Evolutionary conservation across 2,888 invertebrate genomes (phyloP), one percentile per base, ranked within the genome.

Genomic region (Liopterus haemorrhoidalis): DNA sequence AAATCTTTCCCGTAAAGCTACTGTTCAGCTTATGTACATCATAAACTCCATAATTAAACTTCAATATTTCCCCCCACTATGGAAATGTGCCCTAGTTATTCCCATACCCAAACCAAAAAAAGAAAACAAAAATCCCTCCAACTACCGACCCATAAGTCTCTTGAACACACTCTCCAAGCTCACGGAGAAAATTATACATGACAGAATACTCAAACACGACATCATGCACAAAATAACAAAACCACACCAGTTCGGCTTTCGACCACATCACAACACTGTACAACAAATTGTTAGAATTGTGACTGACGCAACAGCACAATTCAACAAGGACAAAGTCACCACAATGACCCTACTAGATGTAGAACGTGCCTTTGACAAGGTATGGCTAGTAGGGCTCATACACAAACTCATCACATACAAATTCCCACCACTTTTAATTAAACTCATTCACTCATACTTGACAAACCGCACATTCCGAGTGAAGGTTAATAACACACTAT

Each of bases 351-450:
- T 61, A 9, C 35, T 61, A 14, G 57, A 60, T 19, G 54, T 60
- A 11, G 54, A 56, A 28, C 58, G 59, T 41, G 59, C 60, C 0
- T 63, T 63, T 25, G 57, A 61, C 33, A 51, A n/a, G n/a, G n/a
- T n/a, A n/a, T n/a, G n/a, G n/a, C n/a, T n/a, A n/a, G n/a, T n/a
- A n/a, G n/a, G n/a, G n/a, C n/a, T n/a, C n/a, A n/a, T n/a, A n/a
- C n/a, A n/a, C n/a, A n/a, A n/a, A n/a, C n/a, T n/a, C n/a, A n/a
- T n/a, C n/a, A n/a, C n/a, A n/a, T n/a, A n/a, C n/a, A n/a, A n/a
- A n/a, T n/a, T n/a, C n/a, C n/a, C 24, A 24, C 6, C n/a, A 6
- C 8, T n/a, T 24, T 8, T 24, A 24, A 24, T 24, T 24, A 24
- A 24, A 24, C 24, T 24, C n/a, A n/a, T 24, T n/a, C 24, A 24